Conservation (phyloP, 2,797 vertebrate species). For the Champsocephalus esox region DNA sequence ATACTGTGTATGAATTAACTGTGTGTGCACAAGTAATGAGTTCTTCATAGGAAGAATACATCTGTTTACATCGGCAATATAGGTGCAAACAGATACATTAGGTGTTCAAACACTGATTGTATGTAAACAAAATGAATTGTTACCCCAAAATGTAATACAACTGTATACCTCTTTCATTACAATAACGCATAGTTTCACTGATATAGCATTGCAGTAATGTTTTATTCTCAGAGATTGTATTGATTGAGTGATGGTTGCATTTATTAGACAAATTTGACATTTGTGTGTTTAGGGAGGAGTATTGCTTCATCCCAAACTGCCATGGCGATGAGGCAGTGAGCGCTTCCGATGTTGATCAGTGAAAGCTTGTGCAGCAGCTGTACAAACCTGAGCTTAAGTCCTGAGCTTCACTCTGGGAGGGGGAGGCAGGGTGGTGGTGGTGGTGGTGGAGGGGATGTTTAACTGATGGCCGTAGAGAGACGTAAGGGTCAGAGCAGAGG, state of each 20-base stretch:
- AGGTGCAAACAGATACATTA: not conserved
- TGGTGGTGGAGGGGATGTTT: conserved; percentile 28
- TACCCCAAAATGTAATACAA: not conserved
- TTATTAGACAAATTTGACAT: not conserved
- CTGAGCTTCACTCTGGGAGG: conserved; percentile 83
- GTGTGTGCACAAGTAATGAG: not conserved
- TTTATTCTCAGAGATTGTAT: not conserved
- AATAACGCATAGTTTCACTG: not conserved
- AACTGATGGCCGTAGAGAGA: conserved; percentile 54
- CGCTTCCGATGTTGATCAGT: conserved; percentile 86
- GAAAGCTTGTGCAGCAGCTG: conserved; percentile 89
- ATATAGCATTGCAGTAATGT: not conserved
- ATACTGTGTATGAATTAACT: not conserved
- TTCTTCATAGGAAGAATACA: not conserved
- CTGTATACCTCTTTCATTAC: not conserved
- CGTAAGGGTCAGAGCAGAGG: conserved; percentile 66
- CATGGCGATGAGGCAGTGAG: conserved; percentile 67
- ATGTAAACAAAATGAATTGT: not conserved
- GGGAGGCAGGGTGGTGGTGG: conserved; percentile 65
- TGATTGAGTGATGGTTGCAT: not conserved
- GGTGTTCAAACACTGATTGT: not conserved
- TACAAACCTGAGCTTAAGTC: conserved; percentile 88
- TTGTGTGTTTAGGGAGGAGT: not conserved
- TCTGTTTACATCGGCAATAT: not conserved
- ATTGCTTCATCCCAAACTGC: not conserved